These are phyloP conservation scores for Nothoprocta pentlandii DNA, from an alignment of 2,113 vertebrate genomes.

Conservation along the genomic window DNA sequence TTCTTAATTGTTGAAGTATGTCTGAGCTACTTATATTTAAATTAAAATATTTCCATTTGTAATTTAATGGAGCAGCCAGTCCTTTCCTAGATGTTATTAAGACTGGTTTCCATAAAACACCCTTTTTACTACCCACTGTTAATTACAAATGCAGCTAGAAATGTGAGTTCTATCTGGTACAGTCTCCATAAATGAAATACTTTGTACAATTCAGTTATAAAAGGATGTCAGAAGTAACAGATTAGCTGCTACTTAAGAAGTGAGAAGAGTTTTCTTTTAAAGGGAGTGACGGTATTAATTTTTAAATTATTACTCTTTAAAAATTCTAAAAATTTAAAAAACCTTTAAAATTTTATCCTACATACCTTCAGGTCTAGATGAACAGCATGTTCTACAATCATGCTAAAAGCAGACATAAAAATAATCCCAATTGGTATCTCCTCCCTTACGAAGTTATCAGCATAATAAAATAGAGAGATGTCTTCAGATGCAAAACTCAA, in stretches of 20 bases:
- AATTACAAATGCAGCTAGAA: constrained; percentile 33
- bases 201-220: background rate
- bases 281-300: background rate
- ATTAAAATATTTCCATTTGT: constrained; percentile 63
- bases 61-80: constrained; percentile 55
- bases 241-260: background rate
- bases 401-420: background rate
- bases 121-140: constrained; percentile 46
- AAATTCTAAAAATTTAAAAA: no score
- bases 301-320: no score
- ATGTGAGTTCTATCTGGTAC: constrained; percentile 2
- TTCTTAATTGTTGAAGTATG: constrained; percentile 66
- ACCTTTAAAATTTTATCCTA: background rate
- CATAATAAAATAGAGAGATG: background rate
- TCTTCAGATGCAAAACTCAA: background rate
- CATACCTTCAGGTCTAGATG: background rate
- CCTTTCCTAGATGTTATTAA: constrained; percentile 19
- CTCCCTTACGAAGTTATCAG: background rate
- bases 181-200: background rate
- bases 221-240: background rate
- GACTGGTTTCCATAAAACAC: constrained; percentile 50
- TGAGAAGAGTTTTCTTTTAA: background rate
- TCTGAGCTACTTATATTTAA: constrained; percentile 63
- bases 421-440: background rate
- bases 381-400: background rate